Percentiles rank a stretch among this genome's conserved stretches.
phyloP scores from a whole-genome alignment of 2,113 vertebrate species.

The Nanorana parkeri region DNA sequence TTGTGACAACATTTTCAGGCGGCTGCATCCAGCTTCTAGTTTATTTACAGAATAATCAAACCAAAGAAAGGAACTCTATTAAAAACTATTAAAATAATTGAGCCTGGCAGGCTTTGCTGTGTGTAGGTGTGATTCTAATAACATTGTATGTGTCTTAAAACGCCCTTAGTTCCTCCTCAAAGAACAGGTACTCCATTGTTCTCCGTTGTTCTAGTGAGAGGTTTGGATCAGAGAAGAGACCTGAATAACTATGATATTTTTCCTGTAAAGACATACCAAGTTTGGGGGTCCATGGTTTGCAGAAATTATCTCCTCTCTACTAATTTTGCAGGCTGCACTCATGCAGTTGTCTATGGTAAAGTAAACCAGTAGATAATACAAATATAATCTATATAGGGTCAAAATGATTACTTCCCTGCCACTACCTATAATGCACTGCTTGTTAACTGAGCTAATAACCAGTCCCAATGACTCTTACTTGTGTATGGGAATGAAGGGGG shows the following conservation, averaged over 20 bases:
- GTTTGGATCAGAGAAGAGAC: constrained; percentile 20
- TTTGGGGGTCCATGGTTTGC: neutral
- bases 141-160: constrained; percentile 27
- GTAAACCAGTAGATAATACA: no score
- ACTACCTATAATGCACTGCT: no score
- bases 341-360: no score
- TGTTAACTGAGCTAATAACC: no score
- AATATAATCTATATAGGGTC: no score
- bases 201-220: constrained; percentile 40
- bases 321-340: no score
- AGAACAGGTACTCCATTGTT: constrained; percentile 57
- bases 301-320: no score
- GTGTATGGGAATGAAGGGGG: no score
- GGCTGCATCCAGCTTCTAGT: constrained; percentile 5
- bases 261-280: constrained; percentile 18
- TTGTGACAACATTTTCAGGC: constrained; percentile 3
- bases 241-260: neutral
- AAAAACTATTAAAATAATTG: constrained; percentile 53
- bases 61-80: constrained; percentile 38
- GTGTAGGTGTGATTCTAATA: constrained; percentile 51
- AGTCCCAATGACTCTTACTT: no score
- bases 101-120: constrained; percentile 31
- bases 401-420: no score
- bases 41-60: constrained; percentile 33
- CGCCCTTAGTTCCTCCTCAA: constrained; percentile 37